These are phyloP conservation scores for Drosophila varians DNA, from an alignment of 1,140 invertebrate genomes.

Conservation along the genomic window DNA sequence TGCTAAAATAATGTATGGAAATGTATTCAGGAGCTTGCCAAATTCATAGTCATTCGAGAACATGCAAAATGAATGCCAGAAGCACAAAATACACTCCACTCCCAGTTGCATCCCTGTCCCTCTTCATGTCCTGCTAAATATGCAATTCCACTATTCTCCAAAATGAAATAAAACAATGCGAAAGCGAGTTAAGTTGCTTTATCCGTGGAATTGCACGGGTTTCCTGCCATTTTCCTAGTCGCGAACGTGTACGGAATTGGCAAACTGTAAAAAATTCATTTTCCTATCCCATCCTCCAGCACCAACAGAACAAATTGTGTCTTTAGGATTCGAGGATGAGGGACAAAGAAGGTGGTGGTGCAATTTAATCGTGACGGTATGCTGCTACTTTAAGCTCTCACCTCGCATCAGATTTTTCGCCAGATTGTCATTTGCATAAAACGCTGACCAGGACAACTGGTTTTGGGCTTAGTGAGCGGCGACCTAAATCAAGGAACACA, in stretches of 20 bases:
- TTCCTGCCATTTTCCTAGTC: background rate
- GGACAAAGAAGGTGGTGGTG: background rate
- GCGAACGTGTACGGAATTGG: slow-evolving; percentile 41
- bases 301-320: slow-evolving; percentile 1
- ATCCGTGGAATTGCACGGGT: slow-evolving; percentile 11
- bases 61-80: slow-evolving; percentile 50
- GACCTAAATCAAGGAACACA: slow-evolving; percentile 72
- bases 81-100: background rate
- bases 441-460: slow-evolving; percentile 2
- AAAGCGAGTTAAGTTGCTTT: slow-evolving; percentile 21
- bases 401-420: slow-evolving; percentile 13
- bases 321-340: background rate
- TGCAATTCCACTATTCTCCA: slow-evolving; percentile 48
- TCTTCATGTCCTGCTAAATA: slow-evolving; percentile 36
- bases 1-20: slow-evolving; percentile 19
- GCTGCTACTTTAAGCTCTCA: slow-evolving; percentile 29
- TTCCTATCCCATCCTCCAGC: background rate
- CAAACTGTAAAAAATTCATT: slow-evolving; percentile 33
- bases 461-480: slow-evolving; percentile 19
- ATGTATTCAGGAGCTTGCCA: slow-evolving; percentile 13
- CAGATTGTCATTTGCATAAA: slow-evolving; percentile 72
- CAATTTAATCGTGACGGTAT: slow-evolving; percentile 8
- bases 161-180: slow-evolving; percentile 58
- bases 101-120: slow-evolving; percentile 6
- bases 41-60: slow-evolving; percentile 31